phyloP scores from a whole-genome alignment of 1,140 invertebrate species.

The Antheraea pernyi region DNA sequence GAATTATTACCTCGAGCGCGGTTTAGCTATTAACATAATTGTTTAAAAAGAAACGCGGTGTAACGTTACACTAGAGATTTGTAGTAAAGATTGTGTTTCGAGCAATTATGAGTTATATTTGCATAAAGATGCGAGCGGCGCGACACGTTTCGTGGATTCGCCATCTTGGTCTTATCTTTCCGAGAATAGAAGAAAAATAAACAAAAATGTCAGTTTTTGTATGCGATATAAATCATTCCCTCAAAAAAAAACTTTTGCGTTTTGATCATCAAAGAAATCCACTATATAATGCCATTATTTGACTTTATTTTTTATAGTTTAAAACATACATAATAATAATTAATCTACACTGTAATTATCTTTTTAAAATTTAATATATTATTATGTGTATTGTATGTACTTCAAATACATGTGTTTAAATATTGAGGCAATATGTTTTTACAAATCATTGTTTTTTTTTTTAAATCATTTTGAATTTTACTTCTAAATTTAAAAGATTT shows the following conservation, averaged over 20 bases:
- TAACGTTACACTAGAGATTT: conserved; percentile 48
- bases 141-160: conserved; percentile 48
- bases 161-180: conserved; percentile 42
- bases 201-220: not conserved
- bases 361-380: too few relatives aligned
- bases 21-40: conserved; percentile 68
- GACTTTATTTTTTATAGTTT: too few relatives aligned
- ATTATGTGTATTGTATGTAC: too few relatives aligned
- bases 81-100: conserved; percentile 44
- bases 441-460: too few relatives aligned
- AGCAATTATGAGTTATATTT: conserved; percentile 68
- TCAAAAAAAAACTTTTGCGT: not conserved
- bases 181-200: conserved; percentile 14
- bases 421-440: too few relatives aligned
- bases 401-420: too few relatives aligned
- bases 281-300: too few relatives aligned
- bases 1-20: conserved; percentile 55
- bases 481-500: too few relatives aligned
- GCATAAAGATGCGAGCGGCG: conserved; percentile 60
- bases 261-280: not conserved
- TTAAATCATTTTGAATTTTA: too few relatives aligned
- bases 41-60: conserved; percentile 71
- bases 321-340: too few relatives aligned
- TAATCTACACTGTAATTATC: too few relatives aligned
- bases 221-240: not conserved